Evolutionary conservation across 2,113 vertebrate genomes (phyloP), one percentile per base, ranked within the genome.

Genomic region (Pedetes capensis): DNA sequence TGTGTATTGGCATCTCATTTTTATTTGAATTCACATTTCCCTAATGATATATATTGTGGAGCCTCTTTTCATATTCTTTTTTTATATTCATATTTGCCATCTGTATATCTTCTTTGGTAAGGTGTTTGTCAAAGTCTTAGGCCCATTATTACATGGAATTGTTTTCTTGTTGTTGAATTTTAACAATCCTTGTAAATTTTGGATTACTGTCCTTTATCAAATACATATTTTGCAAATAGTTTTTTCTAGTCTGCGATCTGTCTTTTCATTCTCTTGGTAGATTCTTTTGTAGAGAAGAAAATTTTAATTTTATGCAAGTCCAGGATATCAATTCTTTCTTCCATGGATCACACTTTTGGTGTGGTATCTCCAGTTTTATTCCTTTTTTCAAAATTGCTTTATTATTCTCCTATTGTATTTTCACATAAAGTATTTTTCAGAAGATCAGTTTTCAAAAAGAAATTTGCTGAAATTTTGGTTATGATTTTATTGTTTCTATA

Each of bases 321-420:
- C 42, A 37, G 34, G 22, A 59, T 61, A 61, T 74, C 32, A 47
- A 32, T 66, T n/a, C n/a, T n/a, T n/a, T n/a, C n/a, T n/a, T n/a
- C n/a, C n/a, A n/a, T n/a, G n/a, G n/a, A n/a, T n/a, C 17, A 29
- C 42, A 34, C n/a, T 47, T 20, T 76, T 53, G 25, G 2, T 89
- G 18, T 89, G n/a, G 3, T 79, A 68, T 66, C 74, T 68, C 13
- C 14, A 96, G 63, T 47, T 95, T 79, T 89, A 55, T 80, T 84
- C 4, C 29, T 78, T 75, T 93, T 86, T 53, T 91, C 39, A 96
- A 49, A 18, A 71, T 25, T 85, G 13, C 16, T 69, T 91, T 92
- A 17, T 75, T 93, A 74, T 32, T 95, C 29, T 66, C 10, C 32
- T 25, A 76, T 87, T 87, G 8, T 61, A 78, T 84, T 72, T 93